A percentile compares a stretch with the other conserved stretches of the same genome.
These are phyloP conservation scores for Apistogramma diplotaenia DNA, from an alignment of 2,113 vertebrate genomes.

Conservation along the genomic window DNA sequence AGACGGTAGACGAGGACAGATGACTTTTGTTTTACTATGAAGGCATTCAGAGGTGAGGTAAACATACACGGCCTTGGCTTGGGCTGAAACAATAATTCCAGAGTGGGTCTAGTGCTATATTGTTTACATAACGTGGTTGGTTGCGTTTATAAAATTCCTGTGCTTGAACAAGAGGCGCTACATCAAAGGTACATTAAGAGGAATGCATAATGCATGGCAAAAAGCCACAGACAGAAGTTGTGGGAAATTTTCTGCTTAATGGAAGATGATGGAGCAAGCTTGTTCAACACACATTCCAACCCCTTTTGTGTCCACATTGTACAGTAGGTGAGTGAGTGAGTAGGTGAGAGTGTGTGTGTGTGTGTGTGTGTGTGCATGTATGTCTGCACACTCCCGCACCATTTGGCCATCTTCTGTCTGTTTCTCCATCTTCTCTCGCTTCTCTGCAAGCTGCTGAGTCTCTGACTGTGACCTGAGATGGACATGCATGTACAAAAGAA, in stretches of 20 bases:
- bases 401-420: constrained; percentile 42
- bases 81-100: constrained; percentile 34
- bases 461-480: constrained; percentile 56
- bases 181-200: constrained; percentile 56
- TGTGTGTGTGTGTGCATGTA: background rate
- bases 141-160: constrained; percentile 28
- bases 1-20: background rate
- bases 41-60: background rate
- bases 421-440: constrained; percentile 44
- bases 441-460: constrained; percentile 48
- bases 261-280: constrained; percentile 39
- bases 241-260: constrained; percentile 34
- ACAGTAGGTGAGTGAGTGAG: too few relatives aligned
- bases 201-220: constrained; percentile 55
- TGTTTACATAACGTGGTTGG: constrained; percentile 37
- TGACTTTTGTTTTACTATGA: background rate
- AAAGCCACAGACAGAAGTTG: constrained; percentile 24
- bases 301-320: constrained; percentile 25
- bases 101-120: constrained; percentile 14
- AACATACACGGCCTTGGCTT: constrained; percentile 17
- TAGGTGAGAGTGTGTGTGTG: background rate
- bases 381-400: constrained; percentile 25
- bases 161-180: constrained; percentile 44
- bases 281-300: constrained; percentile 41
- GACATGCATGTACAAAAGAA: constrained; percentile 1